Conservation (phyloP, 1,140 invertebrate species). For the Dreissena polymorpha region DNA sequence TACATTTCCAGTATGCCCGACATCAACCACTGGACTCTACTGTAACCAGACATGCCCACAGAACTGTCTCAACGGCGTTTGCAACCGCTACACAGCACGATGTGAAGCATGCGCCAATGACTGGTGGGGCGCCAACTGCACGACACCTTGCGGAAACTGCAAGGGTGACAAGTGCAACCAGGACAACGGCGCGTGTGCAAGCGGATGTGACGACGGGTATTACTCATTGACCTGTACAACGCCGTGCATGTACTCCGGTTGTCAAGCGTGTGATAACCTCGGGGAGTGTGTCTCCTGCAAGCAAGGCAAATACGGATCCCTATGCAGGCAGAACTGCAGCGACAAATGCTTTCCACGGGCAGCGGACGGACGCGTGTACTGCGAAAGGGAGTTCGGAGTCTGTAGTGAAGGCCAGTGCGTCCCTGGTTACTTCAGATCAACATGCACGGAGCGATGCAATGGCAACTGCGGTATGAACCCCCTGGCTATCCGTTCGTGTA, state of each 20-base stretch:
- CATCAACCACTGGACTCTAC: background rate
- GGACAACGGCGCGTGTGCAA: conserved; percentile 16
- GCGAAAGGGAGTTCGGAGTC: background rate
- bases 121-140: background rate
- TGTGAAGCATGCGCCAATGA: conserved; percentile 20
- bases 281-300: no score
- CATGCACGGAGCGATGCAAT: no score
- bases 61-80: background rate
- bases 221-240: no score
- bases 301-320: no score
- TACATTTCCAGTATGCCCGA: background rate
- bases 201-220: no score
- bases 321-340: no score
- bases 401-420: conserved; percentile 4
- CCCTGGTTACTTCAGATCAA: no score
- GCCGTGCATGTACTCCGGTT: no score
- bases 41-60: conserved; percentile 16
- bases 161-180: conserved; percentile 9
- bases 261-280: no score
- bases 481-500: conserved; percentile 4
- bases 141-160: conserved; percentile 15
- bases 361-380: background rate
- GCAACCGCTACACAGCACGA: conserved; percentile 1
- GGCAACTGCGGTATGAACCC: no score
- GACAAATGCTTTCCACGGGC: no score